These are phyloP conservation scores for Agriopis aurantiaria DNA, from an alignment of 2,888 invertebrate genomes.

Conservation along the genomic window DNA sequence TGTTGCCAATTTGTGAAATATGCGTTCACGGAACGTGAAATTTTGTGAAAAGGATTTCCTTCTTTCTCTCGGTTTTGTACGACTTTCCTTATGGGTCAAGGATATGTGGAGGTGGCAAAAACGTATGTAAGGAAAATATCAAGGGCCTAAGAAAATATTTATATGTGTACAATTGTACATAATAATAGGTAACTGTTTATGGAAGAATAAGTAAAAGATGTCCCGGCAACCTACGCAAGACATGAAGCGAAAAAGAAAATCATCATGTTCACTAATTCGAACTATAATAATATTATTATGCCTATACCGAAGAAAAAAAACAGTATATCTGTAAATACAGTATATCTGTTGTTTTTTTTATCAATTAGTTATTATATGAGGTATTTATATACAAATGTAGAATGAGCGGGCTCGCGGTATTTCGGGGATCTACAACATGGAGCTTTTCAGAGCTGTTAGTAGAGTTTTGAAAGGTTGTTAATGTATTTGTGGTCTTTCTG, in stretches of 20 bases:
- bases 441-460: too few relatives aligned
- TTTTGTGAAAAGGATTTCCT: slow-evolving; percentile 21
- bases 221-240: neutral
- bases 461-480: too few relatives aligned
- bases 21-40: slow-evolving; percentile 21
- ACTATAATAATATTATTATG: too few relatives aligned
- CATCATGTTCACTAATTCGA: neutral
- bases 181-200: neutral
- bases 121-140: neutral
- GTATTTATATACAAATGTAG: too few relatives aligned
- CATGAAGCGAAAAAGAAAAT: neutral
- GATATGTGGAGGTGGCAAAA: slow-evolving; percentile 1
- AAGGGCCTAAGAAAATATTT: neutral
- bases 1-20: slow-evolving; percentile 26
- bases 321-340: too few relatives aligned
- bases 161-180: neutral
- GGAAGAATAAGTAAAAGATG: neutral
- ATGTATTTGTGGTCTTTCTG: too few relatives aligned
- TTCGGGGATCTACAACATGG: too few relatives aligned
- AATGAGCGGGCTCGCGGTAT: too few relatives aligned
- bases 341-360: too few relatives aligned
- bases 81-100: slow-evolving; percentile 20
- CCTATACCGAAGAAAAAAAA: too few relatives aligned
- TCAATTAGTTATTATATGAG: too few relatives aligned
- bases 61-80: slow-evolving; percentile 23